Conservation (phyloP, 1,140 invertebrate species). For the Epicauta chinensis region DNA sequence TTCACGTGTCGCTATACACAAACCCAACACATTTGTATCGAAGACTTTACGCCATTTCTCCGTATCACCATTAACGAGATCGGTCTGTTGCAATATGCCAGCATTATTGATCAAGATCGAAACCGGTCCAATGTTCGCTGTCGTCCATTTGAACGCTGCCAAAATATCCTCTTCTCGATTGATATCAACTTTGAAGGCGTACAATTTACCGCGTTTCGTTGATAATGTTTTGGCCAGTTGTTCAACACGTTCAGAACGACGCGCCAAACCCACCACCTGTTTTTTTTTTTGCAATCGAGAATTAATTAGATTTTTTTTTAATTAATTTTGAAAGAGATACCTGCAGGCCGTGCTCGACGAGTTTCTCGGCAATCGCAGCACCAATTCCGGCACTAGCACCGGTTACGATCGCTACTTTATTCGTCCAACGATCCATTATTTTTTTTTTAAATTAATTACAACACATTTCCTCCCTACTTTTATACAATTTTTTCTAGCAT, state of each 20-base stretch:
- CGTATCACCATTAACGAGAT: slow-evolving; percentile 14
- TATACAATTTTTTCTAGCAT: too few species aligned
- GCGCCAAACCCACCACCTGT: slow-evolving; percentile 61
- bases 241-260: slow-evolving; percentile 53
- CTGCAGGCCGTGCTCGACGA: slow-evolving; percentile 23
- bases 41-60: slow-evolving; percentile 20
- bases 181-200: slow-evolving; percentile 54
- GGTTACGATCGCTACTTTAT: slow-evolving; percentile 48
- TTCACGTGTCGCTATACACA: slow-evolving; percentile 50
- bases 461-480: too few species aligned
- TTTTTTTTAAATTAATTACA: too few species aligned
- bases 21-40: slow-evolving; percentile 39
- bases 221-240: slow-evolving; percentile 26
- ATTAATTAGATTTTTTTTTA: background rate
- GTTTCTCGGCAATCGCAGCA: slow-evolving; percentile 33
- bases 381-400: slow-evolving; percentile 51
- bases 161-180: slow-evolving; percentile 54
- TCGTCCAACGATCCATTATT: slow-evolving; percentile 41
- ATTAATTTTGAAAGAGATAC: slow-evolving; percentile 4
- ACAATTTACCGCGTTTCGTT: slow-evolving; percentile 33
- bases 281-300: background rate
- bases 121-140: slow-evolving; percentile 49
- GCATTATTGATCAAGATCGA: slow-evolving; percentile 64
- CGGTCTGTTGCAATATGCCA: slow-evolving; percentile 34
- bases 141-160: slow-evolving; percentile 53